Evolutionary conservation across 2,888 invertebrate species (phyloP).

Genomic region (Coremacera marginata): DNA sequence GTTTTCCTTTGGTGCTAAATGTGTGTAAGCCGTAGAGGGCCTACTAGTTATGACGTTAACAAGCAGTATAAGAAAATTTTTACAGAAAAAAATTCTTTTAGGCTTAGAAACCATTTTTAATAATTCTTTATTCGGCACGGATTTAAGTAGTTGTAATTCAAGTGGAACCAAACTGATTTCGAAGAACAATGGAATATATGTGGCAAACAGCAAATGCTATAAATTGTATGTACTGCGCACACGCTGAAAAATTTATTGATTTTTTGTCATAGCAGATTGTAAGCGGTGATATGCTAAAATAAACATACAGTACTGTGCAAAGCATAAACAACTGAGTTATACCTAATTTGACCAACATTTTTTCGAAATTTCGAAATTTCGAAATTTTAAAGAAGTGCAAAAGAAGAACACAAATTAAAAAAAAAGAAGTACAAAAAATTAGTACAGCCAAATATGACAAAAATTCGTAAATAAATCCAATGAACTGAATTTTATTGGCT

Average conservation of each 20-base stretch:
- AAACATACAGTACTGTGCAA: no score
- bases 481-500: no score
- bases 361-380: no score
- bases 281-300: no score
- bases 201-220: neutral
- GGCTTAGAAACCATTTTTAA: constrained; percentile 7
- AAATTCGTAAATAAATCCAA: no score
- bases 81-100: neutral
- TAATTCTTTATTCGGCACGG: neutral
- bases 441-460: no score
- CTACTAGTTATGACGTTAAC: neutral
- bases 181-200: neutral
- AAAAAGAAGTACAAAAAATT: no score
- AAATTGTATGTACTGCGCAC: neutral
- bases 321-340: no score
- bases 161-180: neutral
- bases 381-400: no score
- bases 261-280: neutral
- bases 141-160: neutral
- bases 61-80: constrained; percentile 11
- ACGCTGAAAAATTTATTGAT: constrained; percentile 5
- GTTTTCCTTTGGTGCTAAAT: constrained; percentile 71
- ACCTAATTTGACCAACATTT: no score
- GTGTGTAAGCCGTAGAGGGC: neutral
- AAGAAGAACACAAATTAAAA: no score